Percentiles rank a stretch among this genome's conserved stretches.
These are phyloP conservation scores for Sepioteuthis lessoniana DNA, from an alignment of 2,888 invertebrate species.

Conservation along the genomic window DNA sequence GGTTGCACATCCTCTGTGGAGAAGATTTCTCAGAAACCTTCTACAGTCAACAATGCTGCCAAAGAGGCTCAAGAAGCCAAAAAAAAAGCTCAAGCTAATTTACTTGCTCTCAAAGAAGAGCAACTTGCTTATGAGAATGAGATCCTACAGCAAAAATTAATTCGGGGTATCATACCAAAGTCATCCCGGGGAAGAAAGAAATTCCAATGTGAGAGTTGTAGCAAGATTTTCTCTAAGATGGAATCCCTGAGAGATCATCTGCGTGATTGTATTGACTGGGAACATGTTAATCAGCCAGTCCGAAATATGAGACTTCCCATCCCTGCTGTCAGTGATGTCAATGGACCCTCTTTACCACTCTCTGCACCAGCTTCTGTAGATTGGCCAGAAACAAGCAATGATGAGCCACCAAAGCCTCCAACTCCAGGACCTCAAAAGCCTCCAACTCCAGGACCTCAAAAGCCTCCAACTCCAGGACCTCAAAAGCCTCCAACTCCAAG, in stretches of 20 bases:
- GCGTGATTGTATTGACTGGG: constrained; percentile 41
- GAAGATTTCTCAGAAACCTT: not conserved
- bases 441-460: too few relatives aligned
- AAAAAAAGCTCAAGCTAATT: constrained; percentile 37
- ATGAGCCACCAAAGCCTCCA: not conserved
- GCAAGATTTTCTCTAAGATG: constrained; percentile 37
- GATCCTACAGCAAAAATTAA: not conserved
- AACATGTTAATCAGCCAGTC: constrained; percentile 43
- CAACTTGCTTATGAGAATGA: constrained; percentile 42
- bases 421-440: not conserved
- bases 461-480: not conserved
- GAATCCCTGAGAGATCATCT: constrained; percentile 38
- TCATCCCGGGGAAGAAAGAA: constrained; percentile 43
- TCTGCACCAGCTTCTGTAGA: not conserved
- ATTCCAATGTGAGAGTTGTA: constrained; percentile 41
- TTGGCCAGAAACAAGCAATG: not conserved
- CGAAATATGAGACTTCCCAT: not conserved
- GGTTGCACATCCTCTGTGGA: not conserved
- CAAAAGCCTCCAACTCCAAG: not conserved
- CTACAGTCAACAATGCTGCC: not conserved
- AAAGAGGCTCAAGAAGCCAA: constrained; percentile 7
- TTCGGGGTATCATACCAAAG: constrained; percentile 23
- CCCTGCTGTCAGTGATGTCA: not conserved
- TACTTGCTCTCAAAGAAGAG: constrained; percentile 36
- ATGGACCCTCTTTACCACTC: not conserved